Conservation (phyloP, 30 jellyfish, hydroid and myxozoan species). For the Hydractinia symbiolongicarpus region DNA sequence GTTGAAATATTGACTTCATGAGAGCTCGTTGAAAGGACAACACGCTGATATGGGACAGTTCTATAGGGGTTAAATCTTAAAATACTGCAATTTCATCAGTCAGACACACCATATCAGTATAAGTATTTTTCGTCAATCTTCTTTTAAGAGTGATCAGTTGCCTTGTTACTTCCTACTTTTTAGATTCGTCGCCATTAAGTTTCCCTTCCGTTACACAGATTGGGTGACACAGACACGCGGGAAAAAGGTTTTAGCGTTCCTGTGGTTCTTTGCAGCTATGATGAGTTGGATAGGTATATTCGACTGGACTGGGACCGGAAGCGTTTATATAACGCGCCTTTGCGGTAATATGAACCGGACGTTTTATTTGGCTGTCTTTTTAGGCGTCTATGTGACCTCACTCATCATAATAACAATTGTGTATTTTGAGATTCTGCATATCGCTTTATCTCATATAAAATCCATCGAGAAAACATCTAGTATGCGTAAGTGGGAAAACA, state of each 20-base stretch:
- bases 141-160: too few species aligned
- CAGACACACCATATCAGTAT: too few species aligned
- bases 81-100: too few species aligned
- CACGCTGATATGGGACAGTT: too few species aligned
- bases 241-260: constrained; percentile 25
- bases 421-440: constrained; percentile 45
- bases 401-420: constrained; percentile 63
- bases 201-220: constrained; percentile 72
- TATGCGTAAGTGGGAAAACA: background rate
- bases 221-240: constrained; percentile 51
- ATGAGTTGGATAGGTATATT: constrained; percentile 70
- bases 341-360: constrained; percentile 49
- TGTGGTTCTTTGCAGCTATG: constrained; percentile 69
- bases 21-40: too few species aligned
- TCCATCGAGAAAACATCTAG: constrained; percentile 36
- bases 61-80: too few species aligned
- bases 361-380: constrained; percentile 32
- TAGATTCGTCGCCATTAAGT: constrained; percentile 43
- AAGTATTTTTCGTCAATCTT: too few species aligned
- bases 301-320: constrained; percentile 32
- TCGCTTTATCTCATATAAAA: constrained; percentile 63
- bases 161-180: background rate
- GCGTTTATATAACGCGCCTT: background rate
- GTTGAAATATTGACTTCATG: too few species aligned
- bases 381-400: constrained; percentile 49